Evolutionary conservation across 2,113 vertebrate genomes (phyloP).

Genomic region (Bungarus multicinctus): DNA sequence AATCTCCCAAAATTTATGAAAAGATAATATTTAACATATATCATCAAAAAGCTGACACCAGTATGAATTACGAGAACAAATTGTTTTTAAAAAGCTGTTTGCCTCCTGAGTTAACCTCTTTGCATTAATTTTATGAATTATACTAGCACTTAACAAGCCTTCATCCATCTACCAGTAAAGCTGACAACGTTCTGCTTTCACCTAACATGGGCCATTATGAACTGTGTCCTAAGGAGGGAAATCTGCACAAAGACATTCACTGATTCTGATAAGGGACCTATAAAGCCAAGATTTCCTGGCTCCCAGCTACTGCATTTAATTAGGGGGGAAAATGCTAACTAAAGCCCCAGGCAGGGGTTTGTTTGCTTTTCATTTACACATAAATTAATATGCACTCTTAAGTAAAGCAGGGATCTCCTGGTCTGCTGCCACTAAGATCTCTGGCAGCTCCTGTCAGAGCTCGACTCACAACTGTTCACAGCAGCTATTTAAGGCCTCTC

Average conservation of each 20-base stretch:
- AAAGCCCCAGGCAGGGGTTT: neutral
- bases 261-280: neutral
- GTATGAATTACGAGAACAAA: neutral
- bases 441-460: neutral
- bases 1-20: neutral
- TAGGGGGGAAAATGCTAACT: neutral
- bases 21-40: neutral
- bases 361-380: slow-evolving; percentile 4
- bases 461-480: neutral
- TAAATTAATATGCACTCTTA: neutral
- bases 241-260: neutral
- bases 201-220: neutral
- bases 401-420: slow-evolving; percentile 20
- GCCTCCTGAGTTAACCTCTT: neutral
- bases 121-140: neutral
- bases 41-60: neutral
- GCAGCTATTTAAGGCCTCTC: slow-evolving; percentile 23
- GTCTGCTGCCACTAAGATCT: neutral
- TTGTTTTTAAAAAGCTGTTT: neutral
- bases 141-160: neutral
- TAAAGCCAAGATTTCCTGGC: neutral
- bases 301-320: neutral
- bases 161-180: neutral
- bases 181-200: neutral
- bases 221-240: too few species aligned